Base-by-base conservation (phyloP, 2,113 vertebrate species). In the Bubo bubo region DNA sequence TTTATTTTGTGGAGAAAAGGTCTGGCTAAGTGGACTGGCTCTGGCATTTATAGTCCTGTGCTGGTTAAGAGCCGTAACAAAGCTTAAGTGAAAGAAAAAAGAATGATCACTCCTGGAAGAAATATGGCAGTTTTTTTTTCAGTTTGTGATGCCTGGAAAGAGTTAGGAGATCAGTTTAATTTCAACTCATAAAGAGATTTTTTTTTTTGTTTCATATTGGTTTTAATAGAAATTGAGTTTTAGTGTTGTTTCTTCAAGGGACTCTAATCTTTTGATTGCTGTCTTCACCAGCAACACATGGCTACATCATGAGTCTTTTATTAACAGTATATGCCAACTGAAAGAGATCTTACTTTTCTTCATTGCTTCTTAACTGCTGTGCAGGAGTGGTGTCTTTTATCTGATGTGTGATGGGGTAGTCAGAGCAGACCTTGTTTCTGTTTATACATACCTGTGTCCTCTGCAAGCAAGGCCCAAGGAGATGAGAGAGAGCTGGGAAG, bases 381-480 rank as follows among this genome's bases (percentile, higher is more conserved):
- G 35, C 1, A n/a, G 32, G 28, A 32, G 8, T 62, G 3, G 3
- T 7, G 26, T 1, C 0, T 62, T 45, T 2, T 2, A 9, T 28
- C 12, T 34, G 10, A 10, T 4, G 1, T 32, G 45, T 45, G 27
- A 11, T 14, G 7, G 10, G 8, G 8, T 52, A 11, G 12, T 32
- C 0, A 12, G 16, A 58, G 50, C 4, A 80, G 16, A 16, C 7
- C 11, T 12, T 50, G 6, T 2, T 67, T 74, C 26, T 81, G 24
- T 3, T 8, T 0, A 0, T 0, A 6, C 0, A 0, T 4, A 6
- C 12, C 18, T 34, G 4, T 79, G 55, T 2, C 0, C 1, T 52
- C 12, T 58, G 19, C 2, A 41, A 77, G 22, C 0, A 1, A 77
- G 11, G 4, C 4, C 7, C 0, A 28, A 35, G 30, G 9, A 72